phyloP scores from a whole-genome alignment of 1,140 invertebrate species.

The Lethrus apterus region DNA sequence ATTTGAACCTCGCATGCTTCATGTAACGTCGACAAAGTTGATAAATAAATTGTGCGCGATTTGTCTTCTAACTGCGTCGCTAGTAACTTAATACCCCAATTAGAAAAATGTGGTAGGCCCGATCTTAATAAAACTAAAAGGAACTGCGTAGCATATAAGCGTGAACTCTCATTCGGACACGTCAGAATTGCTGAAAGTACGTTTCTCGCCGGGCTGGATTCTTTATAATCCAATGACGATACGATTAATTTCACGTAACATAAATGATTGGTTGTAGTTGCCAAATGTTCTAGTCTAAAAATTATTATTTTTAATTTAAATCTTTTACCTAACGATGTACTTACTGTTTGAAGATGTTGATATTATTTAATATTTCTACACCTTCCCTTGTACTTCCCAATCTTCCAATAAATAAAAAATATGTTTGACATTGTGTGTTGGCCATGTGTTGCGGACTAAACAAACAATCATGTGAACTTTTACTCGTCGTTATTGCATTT shows the following conservation, averaged over 20 bases:
- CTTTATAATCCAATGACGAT: conserved; percentile 79
- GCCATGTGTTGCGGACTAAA: conserved; percentile 83
- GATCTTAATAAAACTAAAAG: conserved; percentile 76
- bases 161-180: conserved; percentile 61
- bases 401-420: conserved; percentile 88
- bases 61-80: conserved; percentile 75
- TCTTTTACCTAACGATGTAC: conserved; percentile 28
- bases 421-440: conserved; percentile 84
- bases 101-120: conserved; percentile 50
- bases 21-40: conserved; percentile 77
- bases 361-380: conserved; percentile 63
- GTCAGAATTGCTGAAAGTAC: conserved; percentile 63
- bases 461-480: conserved; percentile 76
- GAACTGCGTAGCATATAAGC: conserved; percentile 86
- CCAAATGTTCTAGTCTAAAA: conserved; percentile 68
- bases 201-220: conserved; percentile 62
- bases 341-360: conserved; percentile 68
- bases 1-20: conserved; percentile 85
- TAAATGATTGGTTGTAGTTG: conserved; percentile 76
- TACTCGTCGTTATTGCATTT: conserved; percentile 60
- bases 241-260: conserved; percentile 89
- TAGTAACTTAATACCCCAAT: conserved; percentile 78
- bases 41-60: conserved; percentile 64
- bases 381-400: conserved; percentile 71
- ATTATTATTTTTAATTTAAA: neutral